A percentile compares a stretch with the other conserved stretches of the same genome.
Conservation (phyloP, 2,797 vertebrate genomes). For the Moxostoma hubbsi region DNA sequence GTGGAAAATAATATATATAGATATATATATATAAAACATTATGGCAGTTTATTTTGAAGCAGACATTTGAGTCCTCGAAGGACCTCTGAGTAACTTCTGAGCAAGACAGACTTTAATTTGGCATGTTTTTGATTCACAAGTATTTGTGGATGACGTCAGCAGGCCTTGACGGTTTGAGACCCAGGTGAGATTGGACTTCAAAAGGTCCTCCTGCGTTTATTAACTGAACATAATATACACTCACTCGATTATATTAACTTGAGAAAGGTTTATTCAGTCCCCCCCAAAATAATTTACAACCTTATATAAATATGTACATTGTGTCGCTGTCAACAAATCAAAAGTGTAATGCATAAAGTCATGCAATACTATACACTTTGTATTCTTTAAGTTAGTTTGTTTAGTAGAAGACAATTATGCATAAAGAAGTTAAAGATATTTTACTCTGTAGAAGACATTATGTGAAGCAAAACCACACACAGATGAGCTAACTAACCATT, state of each 20-base stretch:
- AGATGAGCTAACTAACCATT: background rate
- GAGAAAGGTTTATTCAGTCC: conserved; percentile 62
- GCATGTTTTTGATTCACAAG: no score
- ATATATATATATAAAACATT: no score
- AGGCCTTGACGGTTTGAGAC: no score
- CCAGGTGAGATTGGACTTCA: no score
- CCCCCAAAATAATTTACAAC: conserved; percentile 61
- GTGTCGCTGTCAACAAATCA: conserved; percentile 19
- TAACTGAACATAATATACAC: no score
- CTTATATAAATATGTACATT: conserved; percentile 70
- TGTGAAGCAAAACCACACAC: background rate
- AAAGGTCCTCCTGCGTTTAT: no score
- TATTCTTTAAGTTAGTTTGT: conserved; percentile 1
- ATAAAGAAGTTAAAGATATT: background rate
- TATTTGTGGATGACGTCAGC: no score
- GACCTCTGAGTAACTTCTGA: no score
- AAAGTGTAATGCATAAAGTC: conserved; percentile 16
- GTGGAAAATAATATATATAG: no score
- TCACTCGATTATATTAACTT: background rate
- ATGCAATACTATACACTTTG: conserved; percentile 7
- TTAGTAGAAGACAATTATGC: conserved; percentile 4
- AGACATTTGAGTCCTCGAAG: no score
- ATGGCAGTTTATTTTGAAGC: no score
- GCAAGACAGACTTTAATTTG: no score
- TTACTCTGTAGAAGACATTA: background rate